phyloP scores from a whole-genome alignment of 2,797 vertebrate species.

The Oreortyx pictus region DNA sequence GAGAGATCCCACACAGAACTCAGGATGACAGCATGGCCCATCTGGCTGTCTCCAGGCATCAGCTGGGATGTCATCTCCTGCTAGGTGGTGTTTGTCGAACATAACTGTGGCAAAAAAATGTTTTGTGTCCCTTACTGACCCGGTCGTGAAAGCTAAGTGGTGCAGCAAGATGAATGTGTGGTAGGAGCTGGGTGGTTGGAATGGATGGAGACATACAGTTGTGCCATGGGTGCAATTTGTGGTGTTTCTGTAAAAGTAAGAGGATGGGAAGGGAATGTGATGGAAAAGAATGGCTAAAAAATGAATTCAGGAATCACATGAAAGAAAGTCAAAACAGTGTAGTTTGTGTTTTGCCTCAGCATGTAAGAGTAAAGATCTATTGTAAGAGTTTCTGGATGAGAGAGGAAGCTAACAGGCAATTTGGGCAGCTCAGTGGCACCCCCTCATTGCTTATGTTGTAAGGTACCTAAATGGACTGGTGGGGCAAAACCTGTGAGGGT shows the following conservation, averaged over 20 bases:
- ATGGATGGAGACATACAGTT: background rate
- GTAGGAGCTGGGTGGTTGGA: background rate
- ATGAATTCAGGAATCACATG: background rate
- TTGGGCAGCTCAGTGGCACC: background rate
- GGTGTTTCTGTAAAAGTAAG: background rate
- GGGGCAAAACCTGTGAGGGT: background rate
- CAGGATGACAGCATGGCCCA: background rate
- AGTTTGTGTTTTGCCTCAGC: background rate
- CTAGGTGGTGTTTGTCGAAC: rapidly evolving
- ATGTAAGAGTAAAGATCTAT: background rate
- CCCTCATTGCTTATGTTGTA: background rate
- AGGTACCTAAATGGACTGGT: background rate
- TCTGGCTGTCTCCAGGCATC: background rate
- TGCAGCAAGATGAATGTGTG: background rate
- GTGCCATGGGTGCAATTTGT: background rate
- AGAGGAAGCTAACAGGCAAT: background rate
- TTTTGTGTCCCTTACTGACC: background rate
- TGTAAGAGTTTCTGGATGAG: background rate
- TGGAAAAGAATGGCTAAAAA: background rate
- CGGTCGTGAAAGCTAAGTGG: background rate
- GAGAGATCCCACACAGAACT: background rate
- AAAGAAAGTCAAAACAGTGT: background rate
- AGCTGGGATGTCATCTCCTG: background rate
- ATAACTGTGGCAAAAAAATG: background rate
- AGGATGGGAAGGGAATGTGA: background rate